phyloP scores from a whole-genome alignment of 2,113 vertebrate species.

The Dipodomys spectabilis region DNA sequence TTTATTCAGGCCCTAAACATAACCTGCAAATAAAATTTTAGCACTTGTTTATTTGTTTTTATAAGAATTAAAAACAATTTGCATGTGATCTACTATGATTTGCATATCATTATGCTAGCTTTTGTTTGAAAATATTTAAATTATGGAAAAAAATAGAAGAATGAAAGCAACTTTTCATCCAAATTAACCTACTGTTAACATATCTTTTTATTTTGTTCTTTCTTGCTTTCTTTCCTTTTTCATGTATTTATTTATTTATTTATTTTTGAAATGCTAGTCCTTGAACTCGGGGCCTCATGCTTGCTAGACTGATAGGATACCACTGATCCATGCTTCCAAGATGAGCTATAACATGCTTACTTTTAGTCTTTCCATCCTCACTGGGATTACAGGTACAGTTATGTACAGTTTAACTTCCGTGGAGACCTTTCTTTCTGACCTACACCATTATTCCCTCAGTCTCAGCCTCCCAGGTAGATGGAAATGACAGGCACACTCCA shows the following conservation, averaged over 20 bases:
- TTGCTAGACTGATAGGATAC: too few species aligned
- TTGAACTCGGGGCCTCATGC: too few species aligned
- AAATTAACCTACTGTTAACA: not conserved
- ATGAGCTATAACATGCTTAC: too few species aligned
- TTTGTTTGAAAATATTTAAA: constrained; percentile 29
- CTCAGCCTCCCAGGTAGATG: too few species aligned
- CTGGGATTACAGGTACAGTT: too few species aligned
- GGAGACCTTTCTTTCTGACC: too few species aligned
- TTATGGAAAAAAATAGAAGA: not conserved
- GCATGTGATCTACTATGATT: not conserved
- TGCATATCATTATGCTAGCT: not conserved
- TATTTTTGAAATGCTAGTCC: not conserved
- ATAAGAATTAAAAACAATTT: constrained; percentile 17
- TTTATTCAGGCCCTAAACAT: constrained; percentile 41
- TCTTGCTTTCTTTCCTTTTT: too few species aligned
- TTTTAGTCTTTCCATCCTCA: too few species aligned
- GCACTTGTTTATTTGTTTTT: constrained; percentile 24
- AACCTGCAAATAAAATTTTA: constrained; percentile 43
- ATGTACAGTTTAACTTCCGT: too few species aligned
- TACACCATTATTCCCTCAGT: too few species aligned
- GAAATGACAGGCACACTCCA: too few species aligned
- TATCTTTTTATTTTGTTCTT: not conserved
- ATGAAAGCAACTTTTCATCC: not conserved
- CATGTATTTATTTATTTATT: not conserved
- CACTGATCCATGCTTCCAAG: too few species aligned